Percentiles rank a stretch among this genome's conserved stretches.
Evolutionary conservation across 1,140 invertebrate genomes (phyloP).

Genomic region (Drosophila lowei): DNA sequence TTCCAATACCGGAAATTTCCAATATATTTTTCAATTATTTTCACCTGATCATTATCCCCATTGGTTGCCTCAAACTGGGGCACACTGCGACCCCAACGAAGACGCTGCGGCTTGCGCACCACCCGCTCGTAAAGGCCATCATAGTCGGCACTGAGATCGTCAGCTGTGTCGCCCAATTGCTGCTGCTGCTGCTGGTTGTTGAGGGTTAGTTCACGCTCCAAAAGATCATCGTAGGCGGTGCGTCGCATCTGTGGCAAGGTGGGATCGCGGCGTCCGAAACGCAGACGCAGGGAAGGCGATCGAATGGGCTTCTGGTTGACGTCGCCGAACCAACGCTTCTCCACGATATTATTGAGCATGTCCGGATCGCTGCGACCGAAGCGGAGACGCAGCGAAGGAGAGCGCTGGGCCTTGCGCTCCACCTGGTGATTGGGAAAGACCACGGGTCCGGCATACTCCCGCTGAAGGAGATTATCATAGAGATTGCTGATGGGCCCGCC

Average conservation of each 20-base stretch:
- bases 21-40: not conserved
- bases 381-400: constrained; percentile 87
- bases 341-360: constrained; percentile 60
- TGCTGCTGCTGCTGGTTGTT: constrained; percentile 48
- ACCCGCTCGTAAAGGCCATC: constrained; percentile 58
- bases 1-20: constrained; percentile 1
- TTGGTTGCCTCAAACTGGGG: constrained; percentile 28
- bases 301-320: constrained; percentile 84
- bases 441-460: constrained; percentile 78
- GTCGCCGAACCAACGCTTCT: constrained; percentile 82
- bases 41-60: constrained; percentile 52
- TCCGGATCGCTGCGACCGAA: constrained; percentile 89
- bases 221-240: constrained; percentile 63
- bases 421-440: constrained; percentile 85
- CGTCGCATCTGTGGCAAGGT: constrained; percentile 82
- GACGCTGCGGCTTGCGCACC: constrained; percentile 74
- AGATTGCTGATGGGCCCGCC: constrained; percentile 63
- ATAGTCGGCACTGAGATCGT: constrained; percentile 48
- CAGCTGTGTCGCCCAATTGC: constrained; percentile 12
- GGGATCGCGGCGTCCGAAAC: constrained; percentile 87
- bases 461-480: constrained; percentile 78
- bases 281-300: constrained; percentile 86
- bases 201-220: constrained; percentile 62
- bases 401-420: constrained; percentile 88
- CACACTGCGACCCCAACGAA: constrained; percentile 76